phyloP scores from a whole-genome alignment of 2,113 vertebrate genomes.

The Reinhardtius hippoglossoides region DNA sequence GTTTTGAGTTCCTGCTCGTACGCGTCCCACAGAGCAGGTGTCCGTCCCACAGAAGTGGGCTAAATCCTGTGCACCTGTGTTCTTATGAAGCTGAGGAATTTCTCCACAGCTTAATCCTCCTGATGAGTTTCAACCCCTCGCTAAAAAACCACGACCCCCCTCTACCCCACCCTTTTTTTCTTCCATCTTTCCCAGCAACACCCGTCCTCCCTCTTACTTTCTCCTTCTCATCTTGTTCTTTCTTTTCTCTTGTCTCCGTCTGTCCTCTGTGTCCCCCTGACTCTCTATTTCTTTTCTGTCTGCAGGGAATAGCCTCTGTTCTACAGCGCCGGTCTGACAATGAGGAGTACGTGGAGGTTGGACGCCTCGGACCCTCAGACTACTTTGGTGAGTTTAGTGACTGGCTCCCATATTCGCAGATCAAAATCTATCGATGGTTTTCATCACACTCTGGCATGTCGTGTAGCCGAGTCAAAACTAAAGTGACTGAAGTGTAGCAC shows the following conservation, averaged over 20 bases:
- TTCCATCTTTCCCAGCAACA: slow-evolving; percentile 23
- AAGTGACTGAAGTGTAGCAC: no score
- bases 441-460: no score
- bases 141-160: slow-evolving; percentile 29
- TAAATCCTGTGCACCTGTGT: slow-evolving; percentile 83
- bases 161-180: slow-evolving; percentile 1
- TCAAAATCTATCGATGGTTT: no score
- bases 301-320: slow-evolving; percentile 94
- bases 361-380: slow-evolving; percentile 95
- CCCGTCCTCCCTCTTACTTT: slow-evolving; percentile 16
- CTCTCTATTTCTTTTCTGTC: slow-evolving; percentile 43
- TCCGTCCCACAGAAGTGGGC: slow-evolving; percentile 53
- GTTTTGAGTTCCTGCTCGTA: slow-evolving; percentile 43
- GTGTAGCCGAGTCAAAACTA: no score
- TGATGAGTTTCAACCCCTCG: slow-evolving; percentile 64
- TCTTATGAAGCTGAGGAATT: slow-evolving; percentile 75
- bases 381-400: slow-evolving; percentile 90
- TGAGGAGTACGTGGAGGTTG: slow-evolving; percentile 96
- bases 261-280: neutral
- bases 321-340: slow-evolving; percentile 95
- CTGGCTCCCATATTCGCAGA: neutral
- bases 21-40: slow-evolving; percentile 68
- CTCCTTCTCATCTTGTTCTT: slow-evolving; percentile 23
- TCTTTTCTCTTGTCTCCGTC: slow-evolving; percentile 20
- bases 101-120: slow-evolving; percentile 73